These are phyloP conservation scores for Alligator sinensis DNA, from an alignment of 2,113 vertebrate genomes.

Conservation along the genomic window DNA sequence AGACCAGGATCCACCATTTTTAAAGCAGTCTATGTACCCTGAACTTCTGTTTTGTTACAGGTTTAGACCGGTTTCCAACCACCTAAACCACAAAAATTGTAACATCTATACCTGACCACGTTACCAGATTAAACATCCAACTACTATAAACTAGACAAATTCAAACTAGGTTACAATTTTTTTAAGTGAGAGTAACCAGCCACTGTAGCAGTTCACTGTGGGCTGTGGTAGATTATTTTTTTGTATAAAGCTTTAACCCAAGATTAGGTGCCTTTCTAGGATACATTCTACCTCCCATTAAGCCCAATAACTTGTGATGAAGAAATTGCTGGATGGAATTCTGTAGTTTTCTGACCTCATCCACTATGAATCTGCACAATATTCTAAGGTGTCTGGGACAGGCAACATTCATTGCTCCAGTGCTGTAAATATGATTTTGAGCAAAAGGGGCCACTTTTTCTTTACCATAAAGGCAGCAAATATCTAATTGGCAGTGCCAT, in stretches of 20 bases:
- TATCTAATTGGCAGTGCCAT: not conserved
- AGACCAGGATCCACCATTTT: too few species aligned
- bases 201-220: not conserved
- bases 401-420: not conserved
- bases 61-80: not conserved
- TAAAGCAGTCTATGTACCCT: too few species aligned
- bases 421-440: not conserved
- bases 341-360: not conserved
- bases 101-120: too few species aligned
- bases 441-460: not conserved
- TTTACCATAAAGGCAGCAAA: not conserved
- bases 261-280: not conserved
- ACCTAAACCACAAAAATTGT: not conserved
- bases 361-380: too few species aligned
- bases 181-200: not conserved
- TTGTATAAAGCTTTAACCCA: not conserved
- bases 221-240: not conserved
- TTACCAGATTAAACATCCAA: too few species aligned
- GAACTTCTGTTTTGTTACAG: too few species aligned
- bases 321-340: not conserved
- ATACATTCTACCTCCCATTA: too few species aligned
- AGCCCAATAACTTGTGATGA: not conserved
- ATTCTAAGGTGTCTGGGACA: too few species aligned
- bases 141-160: too few species aligned
- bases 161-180: not conserved